Evolutionary conservation across 2,888 invertebrate genomes (phyloP), one percentile per base, ranked within the genome.

Genomic region (Sarcophaga caerulescens): DNA sequence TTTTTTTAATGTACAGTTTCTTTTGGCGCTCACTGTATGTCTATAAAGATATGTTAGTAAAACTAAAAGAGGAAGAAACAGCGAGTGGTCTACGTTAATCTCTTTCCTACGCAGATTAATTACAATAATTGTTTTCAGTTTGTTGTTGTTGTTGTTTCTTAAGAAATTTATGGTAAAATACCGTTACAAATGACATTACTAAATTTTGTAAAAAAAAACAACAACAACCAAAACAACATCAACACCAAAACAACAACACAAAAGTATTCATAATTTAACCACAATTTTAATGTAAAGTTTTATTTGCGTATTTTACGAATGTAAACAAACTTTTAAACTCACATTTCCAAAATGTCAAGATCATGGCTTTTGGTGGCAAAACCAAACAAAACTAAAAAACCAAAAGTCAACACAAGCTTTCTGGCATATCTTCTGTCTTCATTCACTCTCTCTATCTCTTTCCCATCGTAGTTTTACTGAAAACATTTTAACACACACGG

Each of bases 261-360:
- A 63, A 52, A 44, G 10, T 47, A 12, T 65, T 65, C 17, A 17
- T 14, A 52, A 63, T 62, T 78, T 71, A 71, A 71, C 45, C 76
- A 76, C 81, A 63, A 25, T 59, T 65, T 65, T 19, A 11, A 45
- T 71, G 57, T 52, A 52, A 52, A 52, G 14, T 52, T 52, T 52
- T 52, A 4, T 5, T 12, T 52, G 17, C 35, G 35, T 35, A 35
- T 35, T 47, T 52, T 52, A 17, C 45, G n/a, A 17, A 35, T 66
- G 25, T 47, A 66, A 47, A 62, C 25, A 62, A 68, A 69, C 65
- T 21, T 71, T 35, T 60, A 47, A 52, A 81, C 21, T 69, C 59
- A 59, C 70, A 69, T 83, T 85, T 76, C 71, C 8, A 76, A 85
- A 52, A 83, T 85, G 85, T 81, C 85, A 85, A 81, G 83, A 83